Base-by-base conservation (phyloP, 2,113 vertebrate species). In the Xenopus laevis region DNA sequence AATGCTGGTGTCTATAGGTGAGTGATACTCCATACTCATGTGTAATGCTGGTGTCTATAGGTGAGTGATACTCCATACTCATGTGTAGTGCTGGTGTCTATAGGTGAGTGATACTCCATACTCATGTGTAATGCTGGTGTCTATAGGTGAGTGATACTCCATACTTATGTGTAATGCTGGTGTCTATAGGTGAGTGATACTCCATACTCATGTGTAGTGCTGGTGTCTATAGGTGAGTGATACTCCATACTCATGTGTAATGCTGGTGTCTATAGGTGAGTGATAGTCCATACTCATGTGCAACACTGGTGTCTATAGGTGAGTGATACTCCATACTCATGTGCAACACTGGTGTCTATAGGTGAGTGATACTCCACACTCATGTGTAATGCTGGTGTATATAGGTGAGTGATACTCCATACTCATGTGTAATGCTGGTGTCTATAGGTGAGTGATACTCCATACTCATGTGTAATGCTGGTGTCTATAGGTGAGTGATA, bases 241-340 rank as follows among this genome's bases (percentile, higher is more conserved):
- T 27, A 27, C 23, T 50, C n/a, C 65, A 46, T 21, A 7, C 45
- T 12, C 23, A 27, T 27, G 23, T 27, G 23, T 4, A 27, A 27
- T 27, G 83, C 87, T 94, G 73, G 93, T 94, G 82, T 94, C 92
- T 44, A 94, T 94, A 79, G 93, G 93, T 94, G 75, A 79, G 53
- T 53, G 57, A 4, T 27, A 27, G 2, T 50, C n/a, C 65, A 46
- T 21, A 7, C 45, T 12, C 23, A 27, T 27, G 23, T 27, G 23
- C 23, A 27, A 27, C 23, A 2, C 87, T 94, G 73, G 93, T 94
- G 82, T 94, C 92, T 44, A 94, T 94, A 79, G 93, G 93, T 94
- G 75, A 79, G 53, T 53, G 57, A 4, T 27, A 27, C 23, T 50
- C n/a, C 65, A 46, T 21, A 7, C 45, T 12, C 23, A 27, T 27